Evolutionary conservation across 2,888 invertebrate species (phyloP), one percentile per base, ranked within the genome.

Genomic region (Arctia plantaginis): DNA sequence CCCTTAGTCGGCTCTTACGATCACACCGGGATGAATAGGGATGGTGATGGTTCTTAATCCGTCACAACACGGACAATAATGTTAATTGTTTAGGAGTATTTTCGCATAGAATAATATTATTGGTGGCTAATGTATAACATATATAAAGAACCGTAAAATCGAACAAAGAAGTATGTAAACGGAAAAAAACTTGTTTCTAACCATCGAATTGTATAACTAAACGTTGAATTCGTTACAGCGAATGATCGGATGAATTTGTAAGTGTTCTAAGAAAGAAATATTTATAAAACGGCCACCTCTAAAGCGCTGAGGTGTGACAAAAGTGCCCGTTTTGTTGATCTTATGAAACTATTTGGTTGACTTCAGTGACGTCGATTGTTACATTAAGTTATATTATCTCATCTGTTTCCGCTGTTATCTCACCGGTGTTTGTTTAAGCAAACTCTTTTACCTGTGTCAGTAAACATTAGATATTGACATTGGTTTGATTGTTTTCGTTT

Each of bases 361-460:
- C 87, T 89, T 87, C 88, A 86, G 20, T 85, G 81, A 83, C 83
- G 77, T 80, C 82, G 80, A 80, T 83, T 84, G 81, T 90, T 87
- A 86, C 88, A 89, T 86, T 83, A 86, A 83, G 85, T 87, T 80
- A 82, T 77, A 88, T 91, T 92, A 92, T 91, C 89, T 90, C 85
- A 84, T 85, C 82, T 77, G 85, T 88, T 90, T 91, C 89, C 88
- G 88, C 78, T 86, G 88, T 91, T 92, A 91, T 91, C 88, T 90
- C 89, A 90, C 83, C 82, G 79, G 78, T 85, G 83, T 87, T 87
- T 83, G 82, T 87, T 65, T 35, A 74, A 80, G 78, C 77, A 77
- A 75, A 71, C 71, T 75, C 72, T 81, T 74, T 76, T 74, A 73
- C 67, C 65, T 69, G 76, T 47, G 68, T 74, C 77, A 47, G 77